Percentiles rank a stretch among this genome's conserved stretches.
Conservation (phyloP, 2,797 vertebrate genomes). For the Hozukius guyotensis region DNA sequence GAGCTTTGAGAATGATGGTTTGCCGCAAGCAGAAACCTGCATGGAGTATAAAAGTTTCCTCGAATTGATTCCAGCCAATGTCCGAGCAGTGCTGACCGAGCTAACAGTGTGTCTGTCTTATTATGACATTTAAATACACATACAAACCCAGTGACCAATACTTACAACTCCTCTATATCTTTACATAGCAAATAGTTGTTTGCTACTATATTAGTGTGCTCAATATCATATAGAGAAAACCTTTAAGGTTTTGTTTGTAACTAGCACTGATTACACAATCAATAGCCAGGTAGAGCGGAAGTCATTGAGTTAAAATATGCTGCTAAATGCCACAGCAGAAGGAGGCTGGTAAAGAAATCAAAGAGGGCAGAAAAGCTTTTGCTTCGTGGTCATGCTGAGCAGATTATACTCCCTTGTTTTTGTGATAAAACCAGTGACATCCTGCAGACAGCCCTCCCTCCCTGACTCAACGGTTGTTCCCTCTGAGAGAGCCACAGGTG, state of each 20-base stretch:
- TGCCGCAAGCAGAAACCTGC: too few species aligned
- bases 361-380: neutral
- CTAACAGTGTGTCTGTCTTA: too few species aligned
- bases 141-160: too few species aligned
- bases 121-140: too few species aligned
- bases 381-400: constrained; percentile 14
- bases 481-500: constrained; percentile 57
- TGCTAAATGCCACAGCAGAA: constrained; percentile 9
- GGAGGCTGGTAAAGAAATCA: constrained; percentile 10
- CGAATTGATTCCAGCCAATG: too few species aligned
- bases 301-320: neutral
- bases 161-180: too few species aligned
- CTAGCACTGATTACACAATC: neutral
- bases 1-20: too few species aligned
- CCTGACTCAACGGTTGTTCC: constrained; percentile 32
- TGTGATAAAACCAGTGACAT: constrained; percentile 43
- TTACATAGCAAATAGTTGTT: too few species aligned
- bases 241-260: neutral
- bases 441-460: neutral
- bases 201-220: too few species aligned
- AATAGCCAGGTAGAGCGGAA: neutral
- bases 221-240: too few species aligned
- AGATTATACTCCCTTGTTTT: constrained; percentile 30
- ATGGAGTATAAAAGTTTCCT: too few species aligned
- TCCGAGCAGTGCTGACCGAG: too few species aligned